A percentile compares a stretch with the other conserved stretches of the same genome.
Conservation (phyloP, 1,140 invertebrate genomes). For the Leucophenga varia region DNA sequence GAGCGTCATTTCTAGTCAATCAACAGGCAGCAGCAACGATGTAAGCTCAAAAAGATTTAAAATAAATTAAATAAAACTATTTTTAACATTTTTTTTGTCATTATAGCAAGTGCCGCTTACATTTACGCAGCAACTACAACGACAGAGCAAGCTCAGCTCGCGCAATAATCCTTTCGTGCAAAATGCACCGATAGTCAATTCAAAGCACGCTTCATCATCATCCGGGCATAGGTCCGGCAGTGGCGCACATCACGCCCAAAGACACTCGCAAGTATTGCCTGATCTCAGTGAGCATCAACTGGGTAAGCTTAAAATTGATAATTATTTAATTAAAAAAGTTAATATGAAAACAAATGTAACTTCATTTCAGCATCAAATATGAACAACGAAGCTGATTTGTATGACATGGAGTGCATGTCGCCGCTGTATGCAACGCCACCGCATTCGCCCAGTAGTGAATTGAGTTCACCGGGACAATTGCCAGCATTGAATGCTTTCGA, state of each 20-base stretch:
- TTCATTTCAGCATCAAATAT: slow-evolving; percentile 39
- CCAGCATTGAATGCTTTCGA: slow-evolving; percentile 58
- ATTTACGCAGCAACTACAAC: slow-evolving; percentile 78
- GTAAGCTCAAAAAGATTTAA: slow-evolving; percentile 26
- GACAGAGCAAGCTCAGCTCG: slow-evolving; percentile 51
- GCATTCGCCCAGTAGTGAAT: slow-evolving; percentile 76
- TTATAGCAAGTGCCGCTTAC: slow-evolving; percentile 60
- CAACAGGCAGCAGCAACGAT: slow-evolving; percentile 56
- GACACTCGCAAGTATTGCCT: slow-evolving; percentile 55
- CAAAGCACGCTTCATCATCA: slow-evolving; percentile 56
- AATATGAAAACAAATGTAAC: background rate
- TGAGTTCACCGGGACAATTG: slow-evolving; percentile 60
- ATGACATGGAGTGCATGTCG: slow-evolving; percentile 57
- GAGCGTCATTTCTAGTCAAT: slow-evolving; percentile 57
- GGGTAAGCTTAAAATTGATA: slow-evolving; percentile 18
- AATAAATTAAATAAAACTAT: background rate
- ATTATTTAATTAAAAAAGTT: background rate
- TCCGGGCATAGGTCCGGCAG: slow-evolving; percentile 26
- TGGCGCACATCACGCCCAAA: slow-evolving; percentile 56
- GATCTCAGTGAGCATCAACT: slow-evolving; percentile 55
- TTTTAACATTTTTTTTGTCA: background rate
- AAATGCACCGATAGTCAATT: slow-evolving; percentile 40
- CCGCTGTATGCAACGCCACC: slow-evolving; percentile 83
- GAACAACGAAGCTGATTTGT: slow-evolving; percentile 53
- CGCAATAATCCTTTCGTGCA: slow-evolving; percentile 45